phyloP scores from a whole-genome alignment of 2,888 invertebrate genomes.

The Zhengitettix transpicula region DNA sequence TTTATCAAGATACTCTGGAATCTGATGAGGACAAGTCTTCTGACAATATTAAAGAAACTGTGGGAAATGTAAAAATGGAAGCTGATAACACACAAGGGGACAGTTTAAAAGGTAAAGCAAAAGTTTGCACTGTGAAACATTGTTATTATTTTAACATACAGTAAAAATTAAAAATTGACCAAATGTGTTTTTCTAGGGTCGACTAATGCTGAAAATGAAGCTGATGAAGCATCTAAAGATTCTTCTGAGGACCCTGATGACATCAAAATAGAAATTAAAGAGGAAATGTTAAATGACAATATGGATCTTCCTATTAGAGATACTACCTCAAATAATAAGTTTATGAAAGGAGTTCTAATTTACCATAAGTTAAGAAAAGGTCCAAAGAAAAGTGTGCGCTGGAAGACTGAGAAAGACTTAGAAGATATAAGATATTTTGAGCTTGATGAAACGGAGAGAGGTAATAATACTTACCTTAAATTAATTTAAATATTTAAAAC shows the following conservation, averaged over 20 bases:
- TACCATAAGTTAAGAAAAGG: conserved; percentile 52
- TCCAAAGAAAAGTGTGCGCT: conserved; percentile 63
- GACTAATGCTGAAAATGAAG: background rate
- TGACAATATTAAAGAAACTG: background rate
- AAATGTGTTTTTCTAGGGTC: too few species aligned
- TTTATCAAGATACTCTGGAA: conserved; percentile 84
- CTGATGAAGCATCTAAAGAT: conserved; percentile 1
- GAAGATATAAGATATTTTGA: conserved; percentile 81
- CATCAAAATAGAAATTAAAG: background rate
- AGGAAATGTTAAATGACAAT: background rate
- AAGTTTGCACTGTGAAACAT: background rate
- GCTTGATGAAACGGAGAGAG: conserved; percentile 83
- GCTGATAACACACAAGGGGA: too few species aligned
- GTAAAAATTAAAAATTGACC: too few species aligned
- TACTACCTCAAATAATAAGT: background rate
- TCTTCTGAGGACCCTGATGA: background rate
- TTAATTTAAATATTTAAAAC: too few species aligned
- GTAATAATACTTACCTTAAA: conserved; percentile 12
- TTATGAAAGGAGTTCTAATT: conserved; percentile 43
- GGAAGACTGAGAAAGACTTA: conserved; percentile 64
- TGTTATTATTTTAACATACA: too few species aligned
- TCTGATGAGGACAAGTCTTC: conserved; percentile 26
- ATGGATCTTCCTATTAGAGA: background rate
- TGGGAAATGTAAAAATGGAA: conserved; percentile 1
- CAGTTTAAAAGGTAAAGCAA: background rate